Percentiles rank a stretch among this genome's conserved stretches.
Evolutionary conservation across 2,113 vertebrate genomes (phyloP).

Genomic region (Gallinago paraguaiae): DNA sequence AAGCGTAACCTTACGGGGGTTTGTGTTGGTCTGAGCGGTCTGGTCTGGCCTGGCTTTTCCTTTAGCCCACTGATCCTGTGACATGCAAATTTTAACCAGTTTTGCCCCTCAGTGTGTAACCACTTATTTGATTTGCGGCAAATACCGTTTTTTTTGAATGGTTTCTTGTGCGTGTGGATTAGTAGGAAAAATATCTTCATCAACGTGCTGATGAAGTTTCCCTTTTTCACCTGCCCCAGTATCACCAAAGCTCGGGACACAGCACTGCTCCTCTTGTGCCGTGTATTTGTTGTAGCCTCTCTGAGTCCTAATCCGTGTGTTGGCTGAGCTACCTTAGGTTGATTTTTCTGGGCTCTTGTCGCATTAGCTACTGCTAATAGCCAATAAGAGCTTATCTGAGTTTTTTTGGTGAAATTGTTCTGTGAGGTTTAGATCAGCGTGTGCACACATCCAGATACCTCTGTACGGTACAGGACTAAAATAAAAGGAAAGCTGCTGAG

Average conservation of each 20-base stretch:
- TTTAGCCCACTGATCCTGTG: accelerated
- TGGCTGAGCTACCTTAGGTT: background rate
- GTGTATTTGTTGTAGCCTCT: accelerated
- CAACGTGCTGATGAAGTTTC: background rate
- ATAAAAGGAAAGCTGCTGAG: background rate
- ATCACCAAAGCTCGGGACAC: background rate
- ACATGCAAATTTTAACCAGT: background rate
- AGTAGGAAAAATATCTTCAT: background rate
- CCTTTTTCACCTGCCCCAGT: background rate
- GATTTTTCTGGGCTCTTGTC: background rate
- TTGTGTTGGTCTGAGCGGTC: background rate
- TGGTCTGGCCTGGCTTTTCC: background rate
- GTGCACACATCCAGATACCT: accelerated
- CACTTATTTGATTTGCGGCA: background rate
- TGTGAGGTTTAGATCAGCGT: accelerated
- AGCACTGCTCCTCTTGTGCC: background rate
- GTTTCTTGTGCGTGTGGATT: accelerated
- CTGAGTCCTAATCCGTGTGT: accelerated
- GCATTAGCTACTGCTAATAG: accelerated
- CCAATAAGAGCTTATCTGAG: background rate
- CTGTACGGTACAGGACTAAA: background rate
- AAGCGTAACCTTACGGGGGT: accelerated
- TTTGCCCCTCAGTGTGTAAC: accelerated
- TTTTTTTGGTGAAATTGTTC: background rate
- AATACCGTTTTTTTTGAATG: accelerated